Evolutionary conservation across 2,888 invertebrate genomes (phyloP).

Genomic region (Zonitis immaculata): DNA sequence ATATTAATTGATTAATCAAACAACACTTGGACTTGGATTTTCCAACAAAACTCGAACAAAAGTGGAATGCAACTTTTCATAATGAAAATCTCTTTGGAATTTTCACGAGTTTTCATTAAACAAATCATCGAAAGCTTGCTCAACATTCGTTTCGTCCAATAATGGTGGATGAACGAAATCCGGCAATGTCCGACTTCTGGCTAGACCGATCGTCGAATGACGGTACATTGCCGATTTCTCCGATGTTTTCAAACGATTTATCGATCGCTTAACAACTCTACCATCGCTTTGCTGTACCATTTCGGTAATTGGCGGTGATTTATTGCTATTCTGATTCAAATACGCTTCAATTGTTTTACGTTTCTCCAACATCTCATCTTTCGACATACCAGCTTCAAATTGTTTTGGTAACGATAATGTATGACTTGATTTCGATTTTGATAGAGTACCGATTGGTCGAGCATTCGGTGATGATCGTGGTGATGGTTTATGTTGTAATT

Average conservation of each 20-base stretch:
- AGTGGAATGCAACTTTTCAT: conserved; percentile 13
- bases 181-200: conserved; percentile 73
- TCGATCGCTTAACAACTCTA: conserved; percentile 34
- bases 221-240: conserved; percentile 49
- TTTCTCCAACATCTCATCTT: conserved; percentile 64
- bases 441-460: too few relatives aligned
- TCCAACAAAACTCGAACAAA: conserved; percentile 2
- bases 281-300: conserved; percentile 13
- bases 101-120: conserved; percentile 52
- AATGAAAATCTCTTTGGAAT: background rate
- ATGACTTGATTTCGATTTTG: conserved; percentile 70
- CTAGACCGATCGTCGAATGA: conserved; percentile 51
- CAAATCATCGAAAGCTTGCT: conserved; percentile 83
- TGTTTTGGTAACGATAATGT: conserved; percentile 70
- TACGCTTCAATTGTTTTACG: conserved; percentile 70
- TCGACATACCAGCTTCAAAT: conserved; percentile 70
- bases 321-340: conserved; percentile 53
- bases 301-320: conserved; percentile 45
- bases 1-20: background rate
- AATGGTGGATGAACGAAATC: conserved; percentile 60
- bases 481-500: conserved; percentile 38
- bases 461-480: conserved; percentile 49
- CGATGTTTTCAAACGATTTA: conserved; percentile 51
- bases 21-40: background rate
- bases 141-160: conserved; percentile 75